Conservation (phyloP, 2,113 vertebrate genomes). For the Mus spicilegus region DNA sequence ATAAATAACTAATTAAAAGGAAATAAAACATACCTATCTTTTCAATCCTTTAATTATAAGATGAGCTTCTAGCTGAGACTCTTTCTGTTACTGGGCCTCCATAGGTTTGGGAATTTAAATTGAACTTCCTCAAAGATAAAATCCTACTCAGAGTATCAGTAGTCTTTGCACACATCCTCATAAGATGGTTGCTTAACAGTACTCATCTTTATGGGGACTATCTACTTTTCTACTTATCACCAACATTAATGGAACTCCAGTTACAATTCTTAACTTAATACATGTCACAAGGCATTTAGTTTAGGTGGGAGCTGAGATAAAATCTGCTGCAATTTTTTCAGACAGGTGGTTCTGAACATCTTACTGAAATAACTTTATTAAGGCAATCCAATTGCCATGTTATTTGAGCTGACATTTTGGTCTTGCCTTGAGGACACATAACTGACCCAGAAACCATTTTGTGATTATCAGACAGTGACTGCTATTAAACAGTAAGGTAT, state of each 20-base stretch:
- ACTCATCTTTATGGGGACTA: constrained; percentile 36
- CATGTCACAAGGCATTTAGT: background rate
- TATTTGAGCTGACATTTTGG: constrained; percentile 63
- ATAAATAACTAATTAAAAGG: constrained; percentile 41
- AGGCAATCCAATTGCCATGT: constrained; percentile 11
- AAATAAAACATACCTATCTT: constrained; percentile 57
- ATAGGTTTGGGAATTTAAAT: constrained; percentile 50
- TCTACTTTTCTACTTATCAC: constrained; percentile 46
- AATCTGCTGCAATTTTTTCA: constrained; percentile 67
- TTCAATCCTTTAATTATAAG: constrained; percentile 63
- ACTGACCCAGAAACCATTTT: constrained; percentile 67
- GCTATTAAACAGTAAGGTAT: constrained; percentile 56
- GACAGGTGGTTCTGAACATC: constrained; percentile 41
- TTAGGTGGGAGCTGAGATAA: constrained; percentile 52
- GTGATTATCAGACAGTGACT: constrained; percentile 70
- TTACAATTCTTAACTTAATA: constrained; percentile 53
- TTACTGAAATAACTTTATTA: constrained; percentile 65
- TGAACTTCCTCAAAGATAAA: constrained; percentile 46
- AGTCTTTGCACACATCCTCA: constrained; percentile 51
- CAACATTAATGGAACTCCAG: constrained; percentile 31
- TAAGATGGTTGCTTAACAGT: constrained; percentile 51
- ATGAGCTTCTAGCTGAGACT: constrained; percentile 54
- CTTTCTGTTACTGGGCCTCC: constrained; percentile 18
- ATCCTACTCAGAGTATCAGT: background rate
- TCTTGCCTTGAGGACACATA: constrained; percentile 68